Percentiles rank a stretch among this genome's conserved stretches.
Conservation (phyloP, 2,113 vertebrate genomes). For the Semicossyphus pulcher region DNA sequence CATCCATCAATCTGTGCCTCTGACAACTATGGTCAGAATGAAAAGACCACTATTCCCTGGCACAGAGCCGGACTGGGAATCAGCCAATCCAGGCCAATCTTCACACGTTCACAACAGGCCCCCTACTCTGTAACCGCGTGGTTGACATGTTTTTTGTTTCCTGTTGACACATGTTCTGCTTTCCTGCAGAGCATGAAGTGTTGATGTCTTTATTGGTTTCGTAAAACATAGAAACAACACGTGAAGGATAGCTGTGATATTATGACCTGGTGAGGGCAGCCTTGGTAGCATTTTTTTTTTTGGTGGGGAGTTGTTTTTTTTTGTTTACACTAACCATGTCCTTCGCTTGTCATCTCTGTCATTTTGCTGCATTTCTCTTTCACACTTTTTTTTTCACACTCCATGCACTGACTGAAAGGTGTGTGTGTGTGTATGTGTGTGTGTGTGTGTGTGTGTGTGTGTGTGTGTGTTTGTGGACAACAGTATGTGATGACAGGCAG, state of each 20-base stretch:
- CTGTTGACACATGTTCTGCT: neutral
- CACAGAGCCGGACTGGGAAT: neutral
- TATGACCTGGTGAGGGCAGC: neutral
- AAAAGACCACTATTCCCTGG: neutral
- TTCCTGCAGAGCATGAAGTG: neutral
- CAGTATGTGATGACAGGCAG: neutral
- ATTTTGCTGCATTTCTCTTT: neutral
- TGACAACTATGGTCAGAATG: neutral
- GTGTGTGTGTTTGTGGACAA: neutral
- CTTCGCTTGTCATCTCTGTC: neutral
- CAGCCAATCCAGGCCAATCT: neutral
- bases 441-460: no score
- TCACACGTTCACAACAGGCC: neutral
- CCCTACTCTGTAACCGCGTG: neutral
- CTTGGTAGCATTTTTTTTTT: neutral
- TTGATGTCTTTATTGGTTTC: neutral
- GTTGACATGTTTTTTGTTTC: neutral
- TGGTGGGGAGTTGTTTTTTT: no score
- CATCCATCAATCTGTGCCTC: no score
- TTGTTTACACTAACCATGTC: neutral
- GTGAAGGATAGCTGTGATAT: neutral
- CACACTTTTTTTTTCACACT: neutral
- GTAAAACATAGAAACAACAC: neutral
- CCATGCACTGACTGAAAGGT: no score
- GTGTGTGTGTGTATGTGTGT: neutral